phyloP scores from a whole-genome alignment of 2,888 invertebrate species.

The Lasioglossum pauxillum region DNA sequence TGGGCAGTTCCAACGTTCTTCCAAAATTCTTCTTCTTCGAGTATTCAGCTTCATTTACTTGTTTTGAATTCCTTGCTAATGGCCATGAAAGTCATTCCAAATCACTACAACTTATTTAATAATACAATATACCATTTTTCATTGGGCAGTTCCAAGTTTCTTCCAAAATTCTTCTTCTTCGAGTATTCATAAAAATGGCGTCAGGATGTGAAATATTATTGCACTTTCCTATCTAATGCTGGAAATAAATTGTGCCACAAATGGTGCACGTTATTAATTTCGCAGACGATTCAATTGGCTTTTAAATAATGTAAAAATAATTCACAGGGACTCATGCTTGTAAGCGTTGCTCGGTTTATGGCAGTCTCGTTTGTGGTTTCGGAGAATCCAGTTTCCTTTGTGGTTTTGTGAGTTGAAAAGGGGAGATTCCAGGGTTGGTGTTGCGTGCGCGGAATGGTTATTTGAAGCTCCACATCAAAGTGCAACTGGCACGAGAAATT shows the following conservation, averaged over 20 bases:
- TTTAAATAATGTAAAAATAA: background rate
- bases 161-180: background rate
- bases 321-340: background rate
- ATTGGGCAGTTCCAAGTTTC: too few species aligned
- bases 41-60: background rate
- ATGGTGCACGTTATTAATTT: too few species aligned
- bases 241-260: background rate
- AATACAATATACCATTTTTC: too few species aligned
- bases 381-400: conserved; percentile 12
- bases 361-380: conserved; percentile 24
- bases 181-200: background rate
- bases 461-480: conserved; percentile 5
- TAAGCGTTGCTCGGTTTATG: background rate
- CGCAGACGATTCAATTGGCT: background rate
- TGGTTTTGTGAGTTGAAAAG: conserved; percentile 19
- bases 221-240: background rate
- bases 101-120: too few species aligned
- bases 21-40: background rate
- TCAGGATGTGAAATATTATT: background rate
- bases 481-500: background rate
- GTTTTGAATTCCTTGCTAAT: too few species aligned
- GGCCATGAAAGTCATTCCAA: too few species aligned
- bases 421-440: conserved; percentile 19
- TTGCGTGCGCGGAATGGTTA: conserved; percentile 3
- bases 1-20: too few species aligned